Base-by-base conservation (phyloP, 2,113 vertebrate species). In the Muntiacus muntjak region DNA sequence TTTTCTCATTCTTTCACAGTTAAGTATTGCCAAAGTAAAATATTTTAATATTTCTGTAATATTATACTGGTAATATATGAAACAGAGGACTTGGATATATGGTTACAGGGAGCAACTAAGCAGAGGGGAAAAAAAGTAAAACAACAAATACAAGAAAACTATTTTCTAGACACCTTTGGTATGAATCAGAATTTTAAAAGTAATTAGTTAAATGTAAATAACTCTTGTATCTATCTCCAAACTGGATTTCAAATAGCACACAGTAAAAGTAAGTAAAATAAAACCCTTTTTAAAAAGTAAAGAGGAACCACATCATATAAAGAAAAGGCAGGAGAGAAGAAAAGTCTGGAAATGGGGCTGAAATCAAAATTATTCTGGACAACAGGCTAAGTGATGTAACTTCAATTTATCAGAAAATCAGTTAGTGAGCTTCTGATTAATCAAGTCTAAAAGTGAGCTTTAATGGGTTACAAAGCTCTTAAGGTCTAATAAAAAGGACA, bases 181-280 rank as follows among this genome's bases (percentile, higher is more conserved):
- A 87, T 93, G 50, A 89, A 71, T 89, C 10, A 94, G 21, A 74
- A 78, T 81, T 92, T 64, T 81, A 33, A 74, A 94, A 58, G 9
- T 74, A 91, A 92, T 90, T 71, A 94, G 54, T 96, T 91, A 95
- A 86, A 58, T 96, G 14, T 85, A 89, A 96, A 87, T 54, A 92
- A n/a, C 7, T 91, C 33, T 71, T 81, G 58, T 57, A 7, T 87
- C 14, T 30, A 62, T 83, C 81, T 97, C 67, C 78, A 87, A 87
- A 88, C 19, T 84, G 26, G 15, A 86, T 60, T 94, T 97, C 33
- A 89, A 97, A 67, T 11, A 87, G 54, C 40, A 81, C 4, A 52
- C 7, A 82, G 14, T 40, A 64, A 89, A 95, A 95, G 28, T 23
- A 17, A 95, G n/a, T 13, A 64, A 19, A 58, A 81, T 52, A 97